Evolutionary conservation across 2,888 invertebrate species (phyloP), one percentile per base, ranked within the genome.

Genomic region (Hyposoter didymator): DNA sequence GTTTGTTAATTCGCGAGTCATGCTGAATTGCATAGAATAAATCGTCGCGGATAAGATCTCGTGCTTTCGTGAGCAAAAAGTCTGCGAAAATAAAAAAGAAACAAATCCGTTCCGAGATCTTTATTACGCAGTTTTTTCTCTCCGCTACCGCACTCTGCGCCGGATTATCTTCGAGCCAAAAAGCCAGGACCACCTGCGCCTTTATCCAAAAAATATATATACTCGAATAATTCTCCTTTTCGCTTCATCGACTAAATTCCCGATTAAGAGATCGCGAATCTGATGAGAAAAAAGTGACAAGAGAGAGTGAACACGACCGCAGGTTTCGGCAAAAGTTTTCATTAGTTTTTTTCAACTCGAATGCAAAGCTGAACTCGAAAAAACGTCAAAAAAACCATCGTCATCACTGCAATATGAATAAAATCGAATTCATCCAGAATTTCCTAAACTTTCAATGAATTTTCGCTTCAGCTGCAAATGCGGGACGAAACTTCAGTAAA

Each of bases 401-500:
- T 39, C 6, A 73, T 39, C 28, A 12, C 14, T 28, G 5, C 1
- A 14, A 28, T 1, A 0, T 28, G 14, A 59, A 72, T 72, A 10
- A 52, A 28, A n/a, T 17, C 19, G 4, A 2, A 19, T 72, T 14
- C 6, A 10, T 55, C 19, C 12, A 2, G 6, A n/a, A n/a, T 8
- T 28, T 32, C 28, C 45, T 17, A 62, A 49, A 22, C 66, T 69
- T 67, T 22, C 52, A 6, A 47, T 55, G 28, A 43, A 76, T 78
- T 43, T 62, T 64, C 74, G 43, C 74, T 82, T 78, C 59, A 52
- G 52, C 62, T 74, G 59, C 32, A 76, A 70, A 28, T 47, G 59
- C 19, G 32, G 5, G 59, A 59, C 39, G 78, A 82, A 85, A 85
- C 82, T 82, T 78, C 70, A 70, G 73, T 52, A 45, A 70, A 82